Percentiles rank a stretch among this genome's conserved stretches.
Conservation (phyloP, 2,797 vertebrate genomes). For the Gallinago stenura region DNA sequence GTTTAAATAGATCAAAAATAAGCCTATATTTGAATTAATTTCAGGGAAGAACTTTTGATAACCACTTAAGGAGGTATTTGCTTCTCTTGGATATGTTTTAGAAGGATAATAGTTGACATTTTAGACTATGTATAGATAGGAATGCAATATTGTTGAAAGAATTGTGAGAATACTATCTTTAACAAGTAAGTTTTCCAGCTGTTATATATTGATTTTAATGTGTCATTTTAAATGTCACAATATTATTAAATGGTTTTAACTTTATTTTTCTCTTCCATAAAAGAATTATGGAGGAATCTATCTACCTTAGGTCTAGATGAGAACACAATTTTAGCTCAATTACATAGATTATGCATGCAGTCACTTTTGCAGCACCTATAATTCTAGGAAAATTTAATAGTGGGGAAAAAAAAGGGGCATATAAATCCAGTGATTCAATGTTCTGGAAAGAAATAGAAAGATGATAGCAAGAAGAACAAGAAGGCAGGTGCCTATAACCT, state of each 20-base stretch:
- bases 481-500: neutral
- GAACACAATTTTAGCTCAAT: neutral
- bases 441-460: neutral
- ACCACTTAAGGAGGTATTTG: neutral
- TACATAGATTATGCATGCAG: neutral
- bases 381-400: neutral
- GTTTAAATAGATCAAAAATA: neutral
- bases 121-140: neutral
- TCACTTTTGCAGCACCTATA: neutral
- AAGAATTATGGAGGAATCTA: neutral
- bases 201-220: neutral
- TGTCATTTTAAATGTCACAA: neutral
- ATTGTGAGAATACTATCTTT: neutral
- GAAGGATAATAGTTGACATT: neutral
- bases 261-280: neutral
- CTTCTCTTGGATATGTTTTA: neutral
- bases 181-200: neutral
- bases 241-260: neutral
- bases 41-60: neutral
- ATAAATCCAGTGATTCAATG: neutral
- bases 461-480: neutral
- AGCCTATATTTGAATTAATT: neutral
- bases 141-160: neutral
- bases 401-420: neutral
- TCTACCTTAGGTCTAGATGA: neutral